Percentiles rank a stretch among this genome's conserved stretches.
phyloP scores from a whole-genome alignment of 2,888 invertebrate genomes.

The Drosophila nigricruria region DNA sequence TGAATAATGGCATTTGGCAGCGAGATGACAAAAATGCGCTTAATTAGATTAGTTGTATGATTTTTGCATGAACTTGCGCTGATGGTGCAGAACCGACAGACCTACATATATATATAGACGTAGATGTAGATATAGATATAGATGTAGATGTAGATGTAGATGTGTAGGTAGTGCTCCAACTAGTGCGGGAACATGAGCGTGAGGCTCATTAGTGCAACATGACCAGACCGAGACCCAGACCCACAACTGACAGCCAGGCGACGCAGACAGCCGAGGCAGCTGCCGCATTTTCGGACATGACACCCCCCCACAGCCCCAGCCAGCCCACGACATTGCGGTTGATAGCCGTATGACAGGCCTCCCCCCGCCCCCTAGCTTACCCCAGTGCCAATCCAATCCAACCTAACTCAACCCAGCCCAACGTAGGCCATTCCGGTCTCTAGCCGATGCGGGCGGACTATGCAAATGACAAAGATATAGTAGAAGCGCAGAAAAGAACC shows the following conservation, averaged over 20 bases:
- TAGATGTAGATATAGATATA: neutral
- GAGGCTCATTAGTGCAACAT: slow-evolving; percentile 62
- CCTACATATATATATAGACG: neutral
- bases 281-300: slow-evolving; percentile 27
- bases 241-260: slow-evolving; percentile 20
- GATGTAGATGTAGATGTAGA: neutral
- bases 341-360: neutral
- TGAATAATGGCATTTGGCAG: slow-evolving; percentile 70
- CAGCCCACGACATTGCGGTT: neutral
- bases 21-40: slow-evolving; percentile 71
- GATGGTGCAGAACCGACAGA: slow-evolving; percentile 54
- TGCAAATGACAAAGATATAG: slow-evolving; percentile 41
- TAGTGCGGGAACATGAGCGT: slow-evolving; percentile 39
- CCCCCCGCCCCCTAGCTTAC: neutral
- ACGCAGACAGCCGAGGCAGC: slow-evolving; percentile 33
- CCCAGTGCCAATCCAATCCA: neutral
- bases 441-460: slow-evolving; percentile 26
- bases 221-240: slow-evolving; percentile 57
- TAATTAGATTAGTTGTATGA: slow-evolving; percentile 78
- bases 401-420: neutral
- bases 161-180: neutral
- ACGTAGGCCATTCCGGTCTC: slow-evolving; percentile 4
- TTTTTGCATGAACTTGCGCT: slow-evolving; percentile 61
- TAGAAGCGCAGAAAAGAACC: slow-evolving; percentile 4
- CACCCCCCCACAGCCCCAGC: slow-evolving; percentile 4